Evolutionary conservation across 2,888 invertebrate species (phyloP), one percentile per base, ranked within the genome.

Genomic region (Eupithecia subfuscata): DNA sequence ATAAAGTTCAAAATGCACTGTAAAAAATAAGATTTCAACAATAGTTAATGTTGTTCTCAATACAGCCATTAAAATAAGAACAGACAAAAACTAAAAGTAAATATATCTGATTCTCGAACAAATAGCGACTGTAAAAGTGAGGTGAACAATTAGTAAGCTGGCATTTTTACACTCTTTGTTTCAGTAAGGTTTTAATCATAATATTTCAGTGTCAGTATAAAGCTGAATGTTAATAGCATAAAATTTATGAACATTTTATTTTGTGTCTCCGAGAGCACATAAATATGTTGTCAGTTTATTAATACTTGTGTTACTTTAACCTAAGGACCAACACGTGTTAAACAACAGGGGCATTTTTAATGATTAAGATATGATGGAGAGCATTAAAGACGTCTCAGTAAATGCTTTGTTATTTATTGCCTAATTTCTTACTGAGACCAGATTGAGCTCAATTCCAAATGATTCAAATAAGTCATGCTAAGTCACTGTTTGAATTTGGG

Each of bases 261-360:
- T 84, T 86, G 84, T 86, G 89, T 87, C 90, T 85, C 81, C 84
- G 79, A 79, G 83, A 84, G 84, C 83, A 79, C 89, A 91, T 92
- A 91, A 92, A 92, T 92, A 90, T 86, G 89, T 91, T 91, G 90
- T 88, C 92, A 88, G 88, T 87, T 83, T 91, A 92, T 91, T 90
- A 90, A 92, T 92, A 90, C 82, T 71, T 82, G 73, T 84, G 87
- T 87, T 86, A 86, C 86, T 84, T 82, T 81, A 84, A 81, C 82
- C 70, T 88, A 89, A 86, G 88, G 83, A 83, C 81, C 82, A 85
- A 89, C 91, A 91, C 85, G 85, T 91, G 92, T 89, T 89, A 78
- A 85, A 84, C 85, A 82, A 85, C 84, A 82, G 80, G 81, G 79
- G 81, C 80, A 84, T 86, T 86, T 84, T 79, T 85, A 82, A 81